Percentiles rank a stretch among this genome's conserved stretches.
These are phyloP conservation scores for Drosophila multiciliata DNA, from an alignment of 2,888 invertebrate species.

Conservation along the genomic window DNA sequence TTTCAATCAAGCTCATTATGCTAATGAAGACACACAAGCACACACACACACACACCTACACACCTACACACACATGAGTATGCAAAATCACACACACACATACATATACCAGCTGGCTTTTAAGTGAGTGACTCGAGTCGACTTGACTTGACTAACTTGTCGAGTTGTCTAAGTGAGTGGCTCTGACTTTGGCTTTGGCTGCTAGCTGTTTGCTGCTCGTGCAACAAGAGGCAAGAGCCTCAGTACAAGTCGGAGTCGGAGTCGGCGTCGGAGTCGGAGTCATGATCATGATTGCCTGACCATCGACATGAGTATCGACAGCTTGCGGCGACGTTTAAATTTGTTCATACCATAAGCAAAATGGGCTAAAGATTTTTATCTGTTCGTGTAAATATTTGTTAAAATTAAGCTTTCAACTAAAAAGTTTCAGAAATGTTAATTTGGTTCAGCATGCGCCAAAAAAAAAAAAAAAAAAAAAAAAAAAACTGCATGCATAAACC, in stretches of 20 bases:
- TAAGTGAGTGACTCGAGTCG: slow-evolving; percentile 61
- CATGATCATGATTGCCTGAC: slow-evolving; percentile 65
- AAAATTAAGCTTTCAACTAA: slow-evolving; percentile 77
- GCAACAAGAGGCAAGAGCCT: slow-evolving; percentile 6
- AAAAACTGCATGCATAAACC: slow-evolving; percentile 1
- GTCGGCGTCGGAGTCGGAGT: slow-evolving; percentile 14
- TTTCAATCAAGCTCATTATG: slow-evolving; percentile 75
- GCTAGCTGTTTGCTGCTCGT: slow-evolving; percentile 38
- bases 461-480: not conserved
- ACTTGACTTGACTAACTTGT: slow-evolving; percentile 54
- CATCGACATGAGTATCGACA: slow-evolving; percentile 70
- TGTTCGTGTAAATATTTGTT: slow-evolving; percentile 75
- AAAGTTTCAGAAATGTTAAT: slow-evolving; percentile 54
- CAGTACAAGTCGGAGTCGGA: slow-evolving; percentile 15
- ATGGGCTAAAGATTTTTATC: slow-evolving; percentile 74
- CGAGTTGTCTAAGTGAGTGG: slow-evolving; percentile 51
- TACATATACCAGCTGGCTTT: slow-evolving; percentile 15
- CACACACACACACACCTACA: slow-evolving; percentile 60
- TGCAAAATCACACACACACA: not conserved
- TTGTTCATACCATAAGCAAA: slow-evolving; percentile 69
- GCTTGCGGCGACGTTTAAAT: slow-evolving; percentile 77
- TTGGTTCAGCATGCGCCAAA: slow-evolving; percentile 33
- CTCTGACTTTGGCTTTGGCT: slow-evolving; percentile 19
- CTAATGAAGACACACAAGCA: slow-evolving; percentile 71
- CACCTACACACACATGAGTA: slow-evolving; percentile 49